Conservation (phyloP, 1,140 invertebrate species). For the Heliconius hewitsoni region DNA sequence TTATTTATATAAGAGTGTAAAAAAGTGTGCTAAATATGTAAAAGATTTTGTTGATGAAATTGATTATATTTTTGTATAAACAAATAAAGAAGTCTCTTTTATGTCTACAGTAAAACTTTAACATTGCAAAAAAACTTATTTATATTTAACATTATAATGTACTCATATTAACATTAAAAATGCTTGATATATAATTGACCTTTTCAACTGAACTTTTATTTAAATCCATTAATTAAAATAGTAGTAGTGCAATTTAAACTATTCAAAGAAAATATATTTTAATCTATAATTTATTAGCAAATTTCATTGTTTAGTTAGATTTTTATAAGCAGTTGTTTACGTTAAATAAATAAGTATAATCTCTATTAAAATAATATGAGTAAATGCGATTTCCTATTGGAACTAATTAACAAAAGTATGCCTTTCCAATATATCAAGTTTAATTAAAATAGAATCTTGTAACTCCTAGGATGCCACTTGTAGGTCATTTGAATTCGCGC, state of each 20-base stretch:
- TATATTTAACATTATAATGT: not conserved
- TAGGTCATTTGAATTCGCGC: conserved; percentile 62
- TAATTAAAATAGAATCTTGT: conserved; percentile 28
- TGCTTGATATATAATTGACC: not conserved
- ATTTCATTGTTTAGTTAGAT: not conserved
- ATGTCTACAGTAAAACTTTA: not conserved
- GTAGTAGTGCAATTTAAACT: not conserved
- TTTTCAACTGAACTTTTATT: not conserved
- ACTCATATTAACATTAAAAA: not conserved
- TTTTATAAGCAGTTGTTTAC: not conserved
- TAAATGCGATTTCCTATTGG: not conserved
- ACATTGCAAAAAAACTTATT: not conserved
- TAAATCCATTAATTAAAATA: not conserved
- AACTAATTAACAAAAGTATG: not conserved
- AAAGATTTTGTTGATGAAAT: too few relatives aligned
- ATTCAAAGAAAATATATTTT: not conserved
- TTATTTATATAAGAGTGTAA: too few relatives aligned
- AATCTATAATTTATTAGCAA: not conserved
- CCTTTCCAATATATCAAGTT: conserved; percentile 1
- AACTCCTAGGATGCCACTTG: conserved; percentile 16
- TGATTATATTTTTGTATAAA: not conserved
- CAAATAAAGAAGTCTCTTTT: not conserved
- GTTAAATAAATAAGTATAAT: not conserved
- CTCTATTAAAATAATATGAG: not conserved
- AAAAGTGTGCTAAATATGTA: too few relatives aligned